Evolutionary conservation across 2,113 vertebrate genomes (phyloP).

Genomic region (Phasianus colchicus): DNA sequence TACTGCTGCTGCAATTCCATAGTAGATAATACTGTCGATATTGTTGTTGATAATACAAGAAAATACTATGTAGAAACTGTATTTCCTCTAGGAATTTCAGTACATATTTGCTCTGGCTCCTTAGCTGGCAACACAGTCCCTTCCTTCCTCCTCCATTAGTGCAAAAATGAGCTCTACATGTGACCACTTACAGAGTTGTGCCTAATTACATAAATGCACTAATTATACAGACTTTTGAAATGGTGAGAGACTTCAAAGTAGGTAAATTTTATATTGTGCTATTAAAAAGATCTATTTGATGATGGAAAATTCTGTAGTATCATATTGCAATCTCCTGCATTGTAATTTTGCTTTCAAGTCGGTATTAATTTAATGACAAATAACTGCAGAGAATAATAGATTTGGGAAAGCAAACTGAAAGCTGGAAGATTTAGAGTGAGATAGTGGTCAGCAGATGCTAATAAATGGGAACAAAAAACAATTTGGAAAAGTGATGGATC

Average conservation of each 20-base stretch:
- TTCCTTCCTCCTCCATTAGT: slow-evolving; percentile 19
- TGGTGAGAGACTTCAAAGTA: slow-evolving; percentile 46
- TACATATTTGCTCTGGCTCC: not conserved
- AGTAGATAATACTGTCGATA: not conserved
- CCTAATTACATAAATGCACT: slow-evolving; percentile 55
- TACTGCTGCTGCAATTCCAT: not conserved
- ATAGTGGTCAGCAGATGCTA: slow-evolving; percentile 26
- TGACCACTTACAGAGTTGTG: slow-evolving; percentile 32
- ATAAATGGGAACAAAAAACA: not conserved
- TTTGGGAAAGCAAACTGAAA: slow-evolving; percentile 25
- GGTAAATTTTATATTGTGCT: slow-evolving; percentile 53
- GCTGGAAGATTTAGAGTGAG: not conserved
- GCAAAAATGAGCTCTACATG: slow-evolving; percentile 26
- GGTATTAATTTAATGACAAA: slow-evolving; percentile 56
- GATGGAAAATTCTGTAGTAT: slow-evolving; percentile 41
- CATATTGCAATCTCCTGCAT: slow-evolving; percentile 11
- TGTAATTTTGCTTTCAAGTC: slow-evolving; percentile 46
- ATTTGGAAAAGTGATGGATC: not conserved
- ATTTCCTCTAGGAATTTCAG: slow-evolving; percentile 22
- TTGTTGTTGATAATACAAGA: not conserved
- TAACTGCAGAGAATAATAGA: slow-evolving; percentile 8
- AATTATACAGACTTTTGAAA: slow-evolving; percentile 55
- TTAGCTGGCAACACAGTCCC: not conserved
- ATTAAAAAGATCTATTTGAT: slow-evolving; percentile 49
- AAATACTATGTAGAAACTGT: not conserved